Evolutionary conservation across 2,888 invertebrate species (phyloP).

Genomic region (Sphaeridia pumilis): DNA sequence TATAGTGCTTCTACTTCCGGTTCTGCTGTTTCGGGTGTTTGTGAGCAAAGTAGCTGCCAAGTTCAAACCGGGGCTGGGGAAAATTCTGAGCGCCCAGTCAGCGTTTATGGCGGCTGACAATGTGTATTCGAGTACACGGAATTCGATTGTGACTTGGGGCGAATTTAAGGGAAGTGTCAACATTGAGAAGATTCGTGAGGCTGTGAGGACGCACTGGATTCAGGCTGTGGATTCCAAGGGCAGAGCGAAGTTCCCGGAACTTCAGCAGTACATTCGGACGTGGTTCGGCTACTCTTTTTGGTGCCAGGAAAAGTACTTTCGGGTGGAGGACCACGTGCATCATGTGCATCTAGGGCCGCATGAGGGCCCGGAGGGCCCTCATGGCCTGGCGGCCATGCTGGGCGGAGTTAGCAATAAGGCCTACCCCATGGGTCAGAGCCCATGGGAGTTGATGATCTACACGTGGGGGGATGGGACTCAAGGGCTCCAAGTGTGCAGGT

Average conservation of each 20-base stretch:
- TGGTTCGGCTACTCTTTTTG: constrained; percentile 18
- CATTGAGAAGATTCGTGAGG: background rate
- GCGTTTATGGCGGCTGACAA: constrained; percentile 10
- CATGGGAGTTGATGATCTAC: constrained; percentile 7
- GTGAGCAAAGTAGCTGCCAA: background rate
- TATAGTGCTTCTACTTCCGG: background rate
- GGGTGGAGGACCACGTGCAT: constrained; percentile 8
- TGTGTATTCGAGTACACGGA: constrained; percentile 1
- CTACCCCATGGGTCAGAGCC: background rate
- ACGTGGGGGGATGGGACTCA: background rate
- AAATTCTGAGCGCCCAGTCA: constrained; percentile 6
- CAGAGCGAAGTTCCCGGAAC: constrained; percentile 8
- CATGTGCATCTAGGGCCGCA: background rate
- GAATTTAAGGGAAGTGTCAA: background rate
- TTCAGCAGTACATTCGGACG: constrained; percentile 8
- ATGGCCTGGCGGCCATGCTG: background rate
- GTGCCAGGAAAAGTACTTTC: constrained; percentile 10
- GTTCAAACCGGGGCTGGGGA: constrained; percentile 4
- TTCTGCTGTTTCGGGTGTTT: constrained; percentile 1
- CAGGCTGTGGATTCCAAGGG: background rate
- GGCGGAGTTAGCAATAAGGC: background rate
- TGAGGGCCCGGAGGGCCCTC: background rate
- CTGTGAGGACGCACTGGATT: constrained; percentile 3
- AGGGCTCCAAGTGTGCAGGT: background rate
- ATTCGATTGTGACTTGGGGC: background rate